These are phyloP conservation scores for Paradisaea rubra DNA, from an alignment of 2,113 vertebrate species.

Conservation along the genomic window DNA sequence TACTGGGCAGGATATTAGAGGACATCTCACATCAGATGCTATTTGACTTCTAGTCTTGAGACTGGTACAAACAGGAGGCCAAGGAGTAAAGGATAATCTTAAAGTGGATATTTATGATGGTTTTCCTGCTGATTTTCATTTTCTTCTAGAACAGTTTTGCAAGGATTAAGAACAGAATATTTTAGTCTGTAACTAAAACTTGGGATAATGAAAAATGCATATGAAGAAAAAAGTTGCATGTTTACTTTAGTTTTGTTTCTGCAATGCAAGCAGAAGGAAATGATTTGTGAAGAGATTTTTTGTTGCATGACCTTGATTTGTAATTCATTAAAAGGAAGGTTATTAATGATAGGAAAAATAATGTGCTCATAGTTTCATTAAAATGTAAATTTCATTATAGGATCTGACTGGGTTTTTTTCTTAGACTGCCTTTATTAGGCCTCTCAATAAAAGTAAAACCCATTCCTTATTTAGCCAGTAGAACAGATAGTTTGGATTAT, in stretches of 20 bases:
- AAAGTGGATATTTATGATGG: neutral
- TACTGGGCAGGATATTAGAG: neutral
- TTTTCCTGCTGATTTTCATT: neutral
- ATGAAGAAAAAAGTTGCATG: neutral
- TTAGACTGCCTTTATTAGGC: neutral
- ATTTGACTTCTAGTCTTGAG: neutral
- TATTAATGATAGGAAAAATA: constrained; percentile 21
- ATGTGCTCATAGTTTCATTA: neutral
- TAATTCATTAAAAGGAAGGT: constrained; percentile 24
- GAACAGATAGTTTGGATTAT: neutral
- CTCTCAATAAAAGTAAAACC: neutral
- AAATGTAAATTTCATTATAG: constrained; percentile 25
- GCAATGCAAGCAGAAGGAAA: neutral
- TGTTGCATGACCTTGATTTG: neutral
- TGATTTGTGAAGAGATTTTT: neutral
- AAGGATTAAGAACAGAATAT: neutral
- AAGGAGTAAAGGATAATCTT: neutral
- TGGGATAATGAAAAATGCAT: neutral
- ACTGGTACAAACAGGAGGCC: neutral
- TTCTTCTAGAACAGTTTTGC: neutral
- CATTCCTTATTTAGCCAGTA: neutral
- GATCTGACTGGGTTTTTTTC: neutral
- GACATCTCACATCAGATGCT: neutral
- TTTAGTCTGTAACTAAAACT: neutral
- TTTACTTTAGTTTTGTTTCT: neutral